Base-by-base conservation (phyloP, 2,113 vertebrate genomes). In the Microtus pennsylvanicus region DNA sequence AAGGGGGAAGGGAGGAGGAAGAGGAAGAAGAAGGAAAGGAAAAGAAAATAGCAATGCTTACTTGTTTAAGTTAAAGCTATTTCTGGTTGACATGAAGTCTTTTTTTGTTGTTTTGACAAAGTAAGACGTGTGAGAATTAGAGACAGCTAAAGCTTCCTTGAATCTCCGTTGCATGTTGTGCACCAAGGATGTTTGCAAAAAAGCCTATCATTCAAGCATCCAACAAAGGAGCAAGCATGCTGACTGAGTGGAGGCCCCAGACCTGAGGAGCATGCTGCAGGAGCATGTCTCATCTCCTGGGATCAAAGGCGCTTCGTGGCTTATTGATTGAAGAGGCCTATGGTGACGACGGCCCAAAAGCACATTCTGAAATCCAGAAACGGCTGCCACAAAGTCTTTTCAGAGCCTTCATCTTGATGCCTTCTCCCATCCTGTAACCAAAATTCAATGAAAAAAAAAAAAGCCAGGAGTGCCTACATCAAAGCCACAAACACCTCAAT, bases 1-100 rank as follows among this genome's bases (percentile, higher is more conserved):
- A 35, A 35, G 3, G 16, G 17, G 28, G 3, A 50, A 16, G 33
- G 6, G 55, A 21, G 24, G 5, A 76, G 24, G 2, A 77, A 42
- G 38, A 45, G 1, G 22, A 50, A 13, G 33, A 21, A 42, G 12
- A 81, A 55, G 16, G 21, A 58, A 82, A 13, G 78, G 78, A 38
- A 61, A 24, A 47, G 21, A 74, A 55, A 86, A 28, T 74, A 69
- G 88, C 86, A 96, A 91, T 69, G 26, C 13, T 1, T 75, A 58
- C 72, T 83, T 63, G 30, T 93, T 94, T 94, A 92, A 82, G 88
- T 47, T 67, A 77, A 90, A 94, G 77, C 17, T 69, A 52, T 96
- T 87, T 65, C 77, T 92, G 65, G 83, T 30, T 61, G 89, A 88
- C 89, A 92, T 5, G 89, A 92, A 89, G n/a, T 63, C 70, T n/a